Conservation (phyloP, 2,113 vertebrate genomes). For the Prionailurus viverrinus region DNA sequence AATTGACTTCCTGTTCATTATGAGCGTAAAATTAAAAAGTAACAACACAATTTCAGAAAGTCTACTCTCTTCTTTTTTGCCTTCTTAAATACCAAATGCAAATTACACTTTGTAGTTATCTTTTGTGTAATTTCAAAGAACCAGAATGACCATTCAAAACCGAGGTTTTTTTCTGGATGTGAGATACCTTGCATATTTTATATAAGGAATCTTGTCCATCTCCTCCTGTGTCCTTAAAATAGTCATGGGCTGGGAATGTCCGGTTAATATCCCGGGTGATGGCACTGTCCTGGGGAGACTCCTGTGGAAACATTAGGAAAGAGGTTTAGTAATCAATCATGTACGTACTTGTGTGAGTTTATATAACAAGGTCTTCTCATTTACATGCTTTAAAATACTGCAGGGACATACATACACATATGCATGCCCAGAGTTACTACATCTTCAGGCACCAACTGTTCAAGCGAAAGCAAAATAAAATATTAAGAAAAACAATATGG, state of each 20-base stretch:
- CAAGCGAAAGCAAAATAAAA: slow-evolving; percentile 31
- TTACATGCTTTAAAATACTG: slow-evolving; percentile 11
- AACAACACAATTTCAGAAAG: not conserved
- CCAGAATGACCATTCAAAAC: slow-evolving; percentile 17
- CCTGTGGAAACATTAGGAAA: slow-evolving; percentile 85
- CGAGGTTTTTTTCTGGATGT: not conserved
- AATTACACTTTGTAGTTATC: not conserved
- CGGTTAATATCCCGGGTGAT: slow-evolving; percentile 99
- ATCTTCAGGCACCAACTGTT: not conserved
- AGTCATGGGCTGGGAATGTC: slow-evolving; percentile 99
- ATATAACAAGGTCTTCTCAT: not conserved
- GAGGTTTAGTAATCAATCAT: not conserved
- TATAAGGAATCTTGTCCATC: slow-evolving; percentile 99
- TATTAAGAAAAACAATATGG: not conserved
- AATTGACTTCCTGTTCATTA: slow-evolving; percentile 57
- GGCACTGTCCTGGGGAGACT: slow-evolving; percentile 98
- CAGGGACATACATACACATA: not conserved
- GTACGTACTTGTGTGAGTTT: not conserved
- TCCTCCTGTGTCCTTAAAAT: slow-evolving; percentile 99
- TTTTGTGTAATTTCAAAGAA: slow-evolving; percentile 60
- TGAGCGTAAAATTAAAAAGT: slow-evolving; percentile 33
- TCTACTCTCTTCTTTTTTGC: not conserved
- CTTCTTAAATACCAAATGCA: slow-evolving; percentile 40
- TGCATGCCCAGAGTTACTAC: not conserved
- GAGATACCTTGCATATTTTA: slow-evolving; percentile 99